Evolutionary conservation across 2,888 invertebrate species (phyloP), one percentile per base, ranked within the genome.

Genomic region (Aradus depressus): DNA sequence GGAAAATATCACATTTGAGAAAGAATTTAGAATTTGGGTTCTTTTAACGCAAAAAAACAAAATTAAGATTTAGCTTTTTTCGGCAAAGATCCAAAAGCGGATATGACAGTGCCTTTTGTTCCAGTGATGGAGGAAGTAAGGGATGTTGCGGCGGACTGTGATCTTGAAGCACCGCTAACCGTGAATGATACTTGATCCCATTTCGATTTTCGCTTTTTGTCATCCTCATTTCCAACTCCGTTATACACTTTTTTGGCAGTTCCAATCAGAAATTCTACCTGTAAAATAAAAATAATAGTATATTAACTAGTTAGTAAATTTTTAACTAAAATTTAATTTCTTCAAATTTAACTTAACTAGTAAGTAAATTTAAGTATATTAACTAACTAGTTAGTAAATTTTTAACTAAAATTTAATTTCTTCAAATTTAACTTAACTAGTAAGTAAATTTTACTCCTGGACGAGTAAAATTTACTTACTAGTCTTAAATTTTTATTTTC

Each of bases 81-180:
- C 6, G 86, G 85, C 59, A 93, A 73, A 14, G 88, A 87, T 23
- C 92, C 92, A 70, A 91, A 90, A 21, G 92, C 92, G 19, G 90
- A 89, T 62, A 93, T 92, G 35, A 92, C 84, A 0, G 91, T 92
- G 14, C 89, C 81, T 67, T 91, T 92, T 3, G 90, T 90, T 32
- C 90, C 91, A 0, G 91, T 87, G 0, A 83, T 84, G 41, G 81
- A 83, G 10, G 82, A 80, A 1, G 89, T 86, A 32, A 88, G 70
- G 0, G 85, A 80, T 10, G 85, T 73, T 6, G 84, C 70, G 3
- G 14, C 39, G 4, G 49, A 21, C 16, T 28, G 49, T 6, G 41
- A 4, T 6, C 49, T 16, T 8, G 45, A 25, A 1, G 83, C 78
- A 0, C 80, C 77, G 44, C 81, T 79, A 62, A 81, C 81, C 12